Evolutionary conservation across 2,888 invertebrate species (phyloP).

Genomic region (Pristionchus japonicus): DNA sequence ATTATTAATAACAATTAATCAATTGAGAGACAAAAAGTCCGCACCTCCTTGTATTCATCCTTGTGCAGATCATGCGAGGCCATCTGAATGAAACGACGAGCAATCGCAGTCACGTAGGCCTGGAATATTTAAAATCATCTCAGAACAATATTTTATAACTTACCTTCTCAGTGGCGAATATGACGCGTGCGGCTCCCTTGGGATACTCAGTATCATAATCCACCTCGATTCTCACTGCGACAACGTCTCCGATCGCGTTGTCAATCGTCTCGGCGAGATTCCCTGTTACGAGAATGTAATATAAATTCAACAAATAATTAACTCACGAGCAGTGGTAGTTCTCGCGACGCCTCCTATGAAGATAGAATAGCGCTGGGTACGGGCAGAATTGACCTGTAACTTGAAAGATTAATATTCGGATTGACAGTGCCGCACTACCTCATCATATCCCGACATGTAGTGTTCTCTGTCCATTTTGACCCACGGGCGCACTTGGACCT

Average conservation of each 20-base stretch:
- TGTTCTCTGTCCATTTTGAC: constrained; percentile 39
- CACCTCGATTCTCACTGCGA: constrained; percentile 42
- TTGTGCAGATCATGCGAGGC: constrained; percentile 43
- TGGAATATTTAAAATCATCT: not conserved
- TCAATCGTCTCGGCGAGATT: constrained; percentile 42
- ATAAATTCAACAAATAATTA: not conserved
- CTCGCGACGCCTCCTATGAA: constrained; percentile 47
- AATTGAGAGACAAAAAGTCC: not conserved
- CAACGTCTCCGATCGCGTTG: constrained; percentile 40
- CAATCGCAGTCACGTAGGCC: constrained; percentile 45
- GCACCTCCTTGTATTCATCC: constrained; percentile 48
- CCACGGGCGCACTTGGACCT: constrained; percentile 48
- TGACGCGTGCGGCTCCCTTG: constrained; percentile 45
- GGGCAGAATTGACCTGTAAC: not conserved
- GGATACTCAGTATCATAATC: constrained; percentile 47
- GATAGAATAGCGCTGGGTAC: constrained; percentile 33
- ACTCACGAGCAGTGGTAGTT: constrained; percentile 46
- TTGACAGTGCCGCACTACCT: not conserved
- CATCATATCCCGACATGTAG: constrained; percentile 15
- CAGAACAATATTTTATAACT: not conserved
- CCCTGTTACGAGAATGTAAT: not conserved
- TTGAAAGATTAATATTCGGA: not conserved
- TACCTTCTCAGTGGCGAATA: constrained; percentile 45
- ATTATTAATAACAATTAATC: not conserved
- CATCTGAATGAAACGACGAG: constrained; percentile 45